Evolutionary conservation across 2,888 invertebrate genomes (phyloP), one percentile per base, ranked within the genome.

Genomic region (Torymus aiolomorphi): DNA sequence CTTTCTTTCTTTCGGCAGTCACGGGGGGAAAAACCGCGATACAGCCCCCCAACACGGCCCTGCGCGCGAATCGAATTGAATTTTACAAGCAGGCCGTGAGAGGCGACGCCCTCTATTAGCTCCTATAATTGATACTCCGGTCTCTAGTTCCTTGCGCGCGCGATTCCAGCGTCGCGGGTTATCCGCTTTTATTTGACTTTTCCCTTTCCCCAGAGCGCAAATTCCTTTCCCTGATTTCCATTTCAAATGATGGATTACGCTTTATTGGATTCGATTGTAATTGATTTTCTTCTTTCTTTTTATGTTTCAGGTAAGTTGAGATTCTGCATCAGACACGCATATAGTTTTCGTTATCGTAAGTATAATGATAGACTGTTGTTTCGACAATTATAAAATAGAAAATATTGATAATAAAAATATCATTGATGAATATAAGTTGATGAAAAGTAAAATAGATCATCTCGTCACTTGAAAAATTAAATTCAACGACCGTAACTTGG

Each of bases 261-360:
- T 63, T 54, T 67, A 74, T 69, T 69, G 42, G 24, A 51, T 16
- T 70, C 71, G 65, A 61, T 65, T 73, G 42, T 76, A 78, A 81
- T 80, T 79, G 16, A 10, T 62, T 59, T 16, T 67, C 13, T 54
- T 4, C 10, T 59, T 66, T 72, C 52, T 69, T 70, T 84, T 82
- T 87, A 76, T 88, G 86, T 87, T 88, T 83, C 82, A 87, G 88
- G 86, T 87, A 85, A 88, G 88, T 76, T 18, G 2, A 42, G 65
- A 18, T 61, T 42, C 57, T 54, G 13, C 20, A 54, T 24, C 42
- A 42, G 8, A 0, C 42, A 8, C 42, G 8, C 42, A 42, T 42
- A 42, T 42, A 42, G 18, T 16, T 56, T 67, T 56, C 20, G 14
- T 12, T 54, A 20, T 63, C 18, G 63, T 63, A n/a, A 63, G 63